Base-by-base conservation (phyloP, 2,797 vertebrate species). In the Ptychadena robeensis region DNA sequence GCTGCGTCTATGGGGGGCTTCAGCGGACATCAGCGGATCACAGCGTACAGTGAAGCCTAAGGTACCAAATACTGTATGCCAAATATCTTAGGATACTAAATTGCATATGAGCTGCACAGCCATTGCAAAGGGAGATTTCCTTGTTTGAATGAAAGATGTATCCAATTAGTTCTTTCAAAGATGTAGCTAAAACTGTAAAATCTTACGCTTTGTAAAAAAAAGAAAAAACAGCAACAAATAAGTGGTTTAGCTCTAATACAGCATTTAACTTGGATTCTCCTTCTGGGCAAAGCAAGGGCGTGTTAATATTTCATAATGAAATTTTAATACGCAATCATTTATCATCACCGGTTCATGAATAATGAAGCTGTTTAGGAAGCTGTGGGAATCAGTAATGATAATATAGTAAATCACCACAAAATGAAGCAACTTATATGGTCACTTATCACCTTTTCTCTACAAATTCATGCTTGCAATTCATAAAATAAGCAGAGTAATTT, bases 381-480 rank as follows among this genome's bases (percentile, higher is more conserved):
- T 35, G 67, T 27, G 38, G 31, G 14, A 65, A 22, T 31, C 63
- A 28, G 8, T 22, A 28, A 76, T 65, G 59, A 67, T 66, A 77
- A 77, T 48, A 75, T 18, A 9, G 64, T 53, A 34, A 67, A 31
- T 67, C 64, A 25, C 31, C 31, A 69, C n/a, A 38, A 69, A 38
- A 32, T 61, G 34, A 53, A 11, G 25, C 75, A 35, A 78, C 65
- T 66, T 77, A 22, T 38, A 77, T 66, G 35, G 74, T 67, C 32
- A 73, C 35, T 73, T n/a, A 73, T 72, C 61, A 53, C n/a, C 32
- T 64, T 73, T 53, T 67, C 53, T 25, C 27, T 64, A 64, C 44
- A 80, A 32, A 80, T 63, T 64, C 38, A 25, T 70, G 35, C 44
- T 40, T 31, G 35, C 48, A 22, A 44, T 72, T 40, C 25, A 40